phyloP scores from a whole-genome alignment of 2,113 vertebrate species.

The Plectropomus leopardus region DNA sequence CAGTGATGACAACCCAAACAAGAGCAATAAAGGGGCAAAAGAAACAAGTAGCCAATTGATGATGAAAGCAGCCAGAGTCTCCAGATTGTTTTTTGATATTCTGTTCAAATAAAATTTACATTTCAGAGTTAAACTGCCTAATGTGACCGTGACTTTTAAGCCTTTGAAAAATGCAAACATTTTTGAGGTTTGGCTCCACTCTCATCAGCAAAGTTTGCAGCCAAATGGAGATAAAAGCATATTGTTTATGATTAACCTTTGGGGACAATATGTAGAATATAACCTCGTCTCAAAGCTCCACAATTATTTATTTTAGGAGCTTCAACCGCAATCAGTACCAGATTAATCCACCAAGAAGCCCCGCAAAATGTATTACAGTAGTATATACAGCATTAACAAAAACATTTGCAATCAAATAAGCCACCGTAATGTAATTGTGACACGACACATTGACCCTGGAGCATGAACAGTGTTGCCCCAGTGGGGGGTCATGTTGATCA shows the following conservation, averaged over 20 bases:
- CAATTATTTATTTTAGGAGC: background rate
- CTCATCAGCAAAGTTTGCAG: background rate
- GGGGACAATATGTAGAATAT: background rate
- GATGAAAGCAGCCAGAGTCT: background rate
- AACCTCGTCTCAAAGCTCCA: background rate
- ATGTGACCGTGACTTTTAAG: background rate
- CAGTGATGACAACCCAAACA: conserved; percentile 12
- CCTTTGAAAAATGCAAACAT: background rate
- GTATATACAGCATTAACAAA: too few species aligned
- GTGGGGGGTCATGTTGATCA: too few species aligned
- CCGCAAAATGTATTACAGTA: too few species aligned
- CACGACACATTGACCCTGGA: too few species aligned
- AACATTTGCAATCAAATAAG: too few species aligned
- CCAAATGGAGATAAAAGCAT: background rate
- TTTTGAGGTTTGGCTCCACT: background rate
- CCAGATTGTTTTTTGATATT: conserved; percentile 35
- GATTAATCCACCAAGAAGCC: background rate
- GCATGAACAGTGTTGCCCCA: too few species aligned
- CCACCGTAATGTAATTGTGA: too few species aligned
- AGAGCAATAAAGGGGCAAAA: conserved; percentile 16
- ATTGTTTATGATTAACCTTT: background rate
- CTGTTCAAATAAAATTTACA: background rate
- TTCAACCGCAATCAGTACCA: background rate
- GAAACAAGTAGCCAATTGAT: background rate
- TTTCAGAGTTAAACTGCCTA: background rate